These are phyloP conservation scores for Bolinopsis microptera DNA, from an alignment of 37 sponge, comb jelly and placozoan genomes.

Conservation along the genomic window DNA sequence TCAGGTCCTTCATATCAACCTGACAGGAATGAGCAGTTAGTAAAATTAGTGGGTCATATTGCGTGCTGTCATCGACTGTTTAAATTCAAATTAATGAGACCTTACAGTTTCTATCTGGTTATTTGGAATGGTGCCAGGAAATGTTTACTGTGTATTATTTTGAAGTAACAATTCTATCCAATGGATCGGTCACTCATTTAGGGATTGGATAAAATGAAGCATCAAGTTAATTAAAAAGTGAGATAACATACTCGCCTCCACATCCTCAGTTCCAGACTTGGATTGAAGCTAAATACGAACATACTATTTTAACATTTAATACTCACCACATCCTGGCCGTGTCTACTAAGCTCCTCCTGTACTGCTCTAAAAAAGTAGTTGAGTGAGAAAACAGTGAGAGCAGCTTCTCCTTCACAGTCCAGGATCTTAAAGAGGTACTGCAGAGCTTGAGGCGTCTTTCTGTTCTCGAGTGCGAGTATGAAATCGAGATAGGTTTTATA, in stretches of 20 bases:
- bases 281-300: no score
- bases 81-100: conserved; percentile 76
- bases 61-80: not conserved
- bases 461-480: conserved; percentile 95
- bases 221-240: no score
- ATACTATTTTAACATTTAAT: no score
- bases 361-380: conserved; percentile 93
- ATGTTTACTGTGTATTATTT: no score
- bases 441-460: conserved; percentile 85
- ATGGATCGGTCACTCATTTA: no score
- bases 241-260: no score
- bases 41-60: no score
- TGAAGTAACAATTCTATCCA: no score
- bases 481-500: conserved; percentile 98
- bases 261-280: no score
- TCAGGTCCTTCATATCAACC: conserved; percentile 68
- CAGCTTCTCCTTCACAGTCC: conserved; percentile 83
- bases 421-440: conserved; percentile 93
- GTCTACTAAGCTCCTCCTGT: conserved; percentile 79
- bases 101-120: not conserved
- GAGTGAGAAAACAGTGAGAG: conserved; percentile 79
- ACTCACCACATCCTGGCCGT: conserved; percentile 83
- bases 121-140: not conserved
- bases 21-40: conserved; percentile 59
- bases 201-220: no score